Evolutionary conservation across 2,888 invertebrate genomes (phyloP).

Genomic region (Chesias legatella): DNA sequence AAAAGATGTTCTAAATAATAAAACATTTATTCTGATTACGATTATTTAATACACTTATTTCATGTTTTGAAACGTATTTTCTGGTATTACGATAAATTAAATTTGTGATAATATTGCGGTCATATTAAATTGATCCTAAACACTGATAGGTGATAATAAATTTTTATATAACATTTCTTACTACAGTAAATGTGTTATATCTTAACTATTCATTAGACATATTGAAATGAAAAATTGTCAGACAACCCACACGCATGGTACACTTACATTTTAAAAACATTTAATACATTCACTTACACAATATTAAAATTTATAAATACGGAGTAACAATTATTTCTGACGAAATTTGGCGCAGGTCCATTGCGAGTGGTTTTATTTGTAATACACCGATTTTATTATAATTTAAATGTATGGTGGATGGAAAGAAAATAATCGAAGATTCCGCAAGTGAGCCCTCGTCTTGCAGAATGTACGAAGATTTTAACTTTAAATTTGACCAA

Average conservation of each 20-base stretch:
- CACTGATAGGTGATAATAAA: slow-evolving; percentile 49
- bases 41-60: slow-evolving; percentile 62
- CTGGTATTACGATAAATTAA: slow-evolving; percentile 27
- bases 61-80: slow-evolving; percentile 54
- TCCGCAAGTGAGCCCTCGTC: slow-evolving; percentile 65
- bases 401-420: slow-evolving; percentile 23
- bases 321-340: slow-evolving; percentile 55
- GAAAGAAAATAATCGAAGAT: slow-evolving; percentile 53
- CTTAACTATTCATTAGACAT: slow-evolving; percentile 50
- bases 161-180: slow-evolving; percentile 46
- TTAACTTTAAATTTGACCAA: slow-evolving; percentile 41
- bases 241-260: slow-evolving; percentile 42
- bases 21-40: slow-evolving; percentile 41
- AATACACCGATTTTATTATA: slow-evolving; percentile 9
- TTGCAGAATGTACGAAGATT: slow-evolving; percentile 46
- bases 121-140: slow-evolving; percentile 41
- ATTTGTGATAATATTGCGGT: slow-evolving; percentile 24
- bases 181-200: slow-evolving; percentile 56
- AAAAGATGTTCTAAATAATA: slow-evolving; percentile 18
- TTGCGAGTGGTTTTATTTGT: slow-evolving; percentile 15
- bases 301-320: slow-evolving; percentile 49
- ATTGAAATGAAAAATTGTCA: slow-evolving; percentile 40
- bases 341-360: slow-evolving; percentile 35
- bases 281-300: slow-evolving; percentile 59
- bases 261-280: slow-evolving; percentile 50